Base-by-base conservation (phyloP, 2,888 invertebrate genomes). In the Myathropa florea region DNA sequence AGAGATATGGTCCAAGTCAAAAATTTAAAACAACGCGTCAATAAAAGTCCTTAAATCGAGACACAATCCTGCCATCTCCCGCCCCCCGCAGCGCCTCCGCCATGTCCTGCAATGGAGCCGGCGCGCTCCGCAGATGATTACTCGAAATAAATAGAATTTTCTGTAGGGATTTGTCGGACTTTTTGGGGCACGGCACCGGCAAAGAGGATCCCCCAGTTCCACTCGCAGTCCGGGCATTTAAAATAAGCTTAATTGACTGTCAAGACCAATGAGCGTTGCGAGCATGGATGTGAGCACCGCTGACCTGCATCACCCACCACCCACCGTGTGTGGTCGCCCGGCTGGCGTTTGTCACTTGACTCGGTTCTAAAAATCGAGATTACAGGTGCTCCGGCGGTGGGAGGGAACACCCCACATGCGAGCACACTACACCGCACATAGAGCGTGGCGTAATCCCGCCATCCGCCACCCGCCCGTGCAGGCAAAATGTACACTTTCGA, bases 211-310 rank as follows among this genome's bases (percentile, higher is more conserved):
- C 67, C 65, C 57, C 53, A 60, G 67, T 67, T 81, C 76, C 71
- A 68, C 67, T 76, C 68, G 75, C 84, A 70, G 57, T 28, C 64
- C 60, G 68, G 78, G 78, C 77, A 75, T 86, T n/a, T 77, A 72
- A 83, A 84, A 83, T 78, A 86, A 83, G 83, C 83, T 75, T 83
- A 86, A 86, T 83, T 82, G 82, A 86, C 75, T 86, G 86, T 79
- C 86, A 86, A 70, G 46, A 83, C 59, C 78, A 83, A 86, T 78
- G 78, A 83, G 78, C 78, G 83, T 75, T 78, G 68, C 64, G 78
- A 78, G 78, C 83, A 86, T 86, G 78, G 78, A 83, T 83, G 82
- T 85, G 77, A 57, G 76, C 67, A 7, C 18, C 63, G 39, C 23
- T 14, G 21, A n/a, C 60, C 59, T 46, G 21, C 9, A n/a, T 18